Base-by-base conservation (phyloP, 2,888 invertebrate genomes). In the Linnaemya tessellans region DNA sequence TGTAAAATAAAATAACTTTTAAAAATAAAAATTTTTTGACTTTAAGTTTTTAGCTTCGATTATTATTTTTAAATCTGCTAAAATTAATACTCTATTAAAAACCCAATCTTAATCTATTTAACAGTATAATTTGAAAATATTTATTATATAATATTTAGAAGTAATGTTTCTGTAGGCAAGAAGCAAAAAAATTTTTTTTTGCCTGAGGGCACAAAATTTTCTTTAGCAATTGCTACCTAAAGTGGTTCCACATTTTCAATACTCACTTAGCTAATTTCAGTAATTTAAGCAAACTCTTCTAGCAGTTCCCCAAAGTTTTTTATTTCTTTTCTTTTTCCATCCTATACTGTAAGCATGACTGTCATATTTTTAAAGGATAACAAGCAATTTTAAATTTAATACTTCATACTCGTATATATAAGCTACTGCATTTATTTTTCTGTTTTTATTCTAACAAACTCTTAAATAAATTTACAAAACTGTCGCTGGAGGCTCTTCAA, bases 401-500 rank as follows among this genome's bases (percentile, higher is more conserved):
- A 78, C 68, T 64, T 49, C 35, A 43, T 11, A 8, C n/a, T n/a
- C n/a, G n/a, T n/a, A n/a, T n/a, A n/a, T n/a, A 43, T 22, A 54
- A 5, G n/a, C 10, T 49, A 49, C 60, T 77, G 2, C 30, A 30
- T 30, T 30, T 30, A 30, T 30, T 77, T 65, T 13, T 51, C 0
- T 22, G 1, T 35, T 54, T 43, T 56, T 51, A 18, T 11, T 18
- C 46, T 49, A 25, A 60, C 41, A 20, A 25, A 20, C 41, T 58
- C 38, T 49, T 3, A 60, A 35, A 60, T 49, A 25, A 65, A 58
- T 60, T 51, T 38, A 79, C 43, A 75, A 79, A 82, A 74, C 70
- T 84, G 62, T 62, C 80, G 83, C 86, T 80, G 56, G 75, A 78
- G 87, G 87, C 84, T 62, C 80, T 84, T 80, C 75, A 54, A 75